Evolutionary conservation across 2,888 invertebrate species (phyloP), one percentile per base, ranked within the genome.

Genomic region (Phlogophora meticulosa): DNA sequence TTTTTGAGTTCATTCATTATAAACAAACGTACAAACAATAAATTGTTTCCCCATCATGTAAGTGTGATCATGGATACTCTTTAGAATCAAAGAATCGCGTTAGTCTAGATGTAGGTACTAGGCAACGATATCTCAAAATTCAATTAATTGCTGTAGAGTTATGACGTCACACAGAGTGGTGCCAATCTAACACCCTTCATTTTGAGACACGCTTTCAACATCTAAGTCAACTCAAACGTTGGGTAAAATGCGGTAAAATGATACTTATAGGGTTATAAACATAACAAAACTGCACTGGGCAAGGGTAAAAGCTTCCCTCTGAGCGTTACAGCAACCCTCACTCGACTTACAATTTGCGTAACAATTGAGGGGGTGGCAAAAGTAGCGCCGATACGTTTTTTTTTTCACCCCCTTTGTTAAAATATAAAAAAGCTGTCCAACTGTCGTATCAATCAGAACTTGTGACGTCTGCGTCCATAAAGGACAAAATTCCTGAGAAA

Each of bases 291-390:
- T 63, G 63, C 59, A 64, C 49, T 22, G 11, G 45, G 53, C 45
- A 32, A 65, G 66, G 65, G 65, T 70, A 46, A 22, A 58, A n/a
- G 36, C 38, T 59, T 48, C 66, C 55, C 59, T 58, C 34, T 4
- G 49, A 63, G 70, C 48, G 49, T 45, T 48, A 61, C 51, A 62
- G 48, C 68, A 60, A 76, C 81, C 80, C 69, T 70, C 62, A 59
- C 64, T 78, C 62, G 68, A 76, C 78, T 64, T 42, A 78, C 74
- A 74, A 64, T 78, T 71, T 76, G 71, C 66, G 71, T 76, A 76
- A 64, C 63, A 71, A 70, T 72, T 64, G 79, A 76, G 51, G 64
- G 74, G 67, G 56, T 70, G 64, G 52, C 49, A 64, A 80, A 68
- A 79, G 59, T 61, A 61, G 48, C 40, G 55, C 28, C 55, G 55